A percentile compares a stretch with the other conserved stretches of the same genome.
Evolutionary conservation across 2,113 vertebrate genomes (phyloP).

Genomic region (Gnathonemus echidnorhynchus): DNA sequence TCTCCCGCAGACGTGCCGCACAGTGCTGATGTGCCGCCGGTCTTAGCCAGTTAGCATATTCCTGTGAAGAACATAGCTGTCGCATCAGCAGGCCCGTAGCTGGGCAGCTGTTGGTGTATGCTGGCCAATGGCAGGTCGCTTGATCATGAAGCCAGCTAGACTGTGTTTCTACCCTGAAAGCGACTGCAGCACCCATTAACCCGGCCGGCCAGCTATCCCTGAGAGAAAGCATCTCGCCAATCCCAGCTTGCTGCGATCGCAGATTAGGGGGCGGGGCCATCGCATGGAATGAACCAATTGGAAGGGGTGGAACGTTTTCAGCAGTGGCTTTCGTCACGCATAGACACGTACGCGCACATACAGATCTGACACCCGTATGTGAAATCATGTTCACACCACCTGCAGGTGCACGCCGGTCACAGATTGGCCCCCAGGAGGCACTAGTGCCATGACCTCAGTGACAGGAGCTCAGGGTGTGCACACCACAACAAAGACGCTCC

Average conservation of each 20-base stretch:
- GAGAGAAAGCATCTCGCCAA: conserved; percentile 40
- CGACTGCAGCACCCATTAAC: conserved; percentile 16
- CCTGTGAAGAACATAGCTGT: background rate
- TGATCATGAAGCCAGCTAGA: conserved; percentile 29
- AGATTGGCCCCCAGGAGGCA: background rate
- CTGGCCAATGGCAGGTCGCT: conserved; percentile 29
- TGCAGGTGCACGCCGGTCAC: background rate
- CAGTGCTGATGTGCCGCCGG: too few relatives aligned
- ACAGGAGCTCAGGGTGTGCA: background rate
- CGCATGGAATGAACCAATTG: background rate
- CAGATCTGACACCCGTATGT: background rate
- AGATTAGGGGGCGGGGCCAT: background rate
- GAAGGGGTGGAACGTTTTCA: background rate
- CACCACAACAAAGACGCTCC: background rate
- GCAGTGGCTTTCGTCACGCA: background rate
- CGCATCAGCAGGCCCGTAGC: background rate
- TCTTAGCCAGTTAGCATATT: background rate
- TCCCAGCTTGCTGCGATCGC: conserved; percentile 34
- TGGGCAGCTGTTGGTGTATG: background rate
- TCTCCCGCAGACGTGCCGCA: background rate
- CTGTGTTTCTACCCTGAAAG: conserved; percentile 58
- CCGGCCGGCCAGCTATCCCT: conserved; percentile 3
- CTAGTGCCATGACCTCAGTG: background rate
- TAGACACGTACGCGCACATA: background rate
- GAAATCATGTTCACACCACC: background rate